Base-by-base conservation (phyloP, 2,888 invertebrate genomes). In the Ochropleura plecta region DNA sequence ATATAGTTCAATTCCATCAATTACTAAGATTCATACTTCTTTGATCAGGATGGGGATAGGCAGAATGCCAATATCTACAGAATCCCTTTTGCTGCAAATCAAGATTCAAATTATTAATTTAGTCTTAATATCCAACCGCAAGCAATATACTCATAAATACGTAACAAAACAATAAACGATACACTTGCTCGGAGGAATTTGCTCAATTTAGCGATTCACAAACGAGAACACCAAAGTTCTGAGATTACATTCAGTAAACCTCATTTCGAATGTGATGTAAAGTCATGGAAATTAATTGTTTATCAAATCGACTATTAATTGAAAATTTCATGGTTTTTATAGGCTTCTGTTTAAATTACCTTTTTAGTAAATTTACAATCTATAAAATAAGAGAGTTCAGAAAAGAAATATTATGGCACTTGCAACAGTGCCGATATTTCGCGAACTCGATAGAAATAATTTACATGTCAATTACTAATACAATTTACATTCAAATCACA, bases 191-290 rank as follows among this genome's bases (percentile, higher is more conserved):
- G 59, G 49, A 79, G 81, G 83, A 83, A 81, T 83, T 66, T 69
- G 49, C 73, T 69, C 62, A 81, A 77, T 79, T 82, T 48, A 69
- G 62, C 70, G 70, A 79, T 83, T 82, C 77, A 78, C 72, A 86
- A 78, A 76, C 73, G 69, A 6, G 63, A 73, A 55, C 73, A 73
- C 65, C 62, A 55, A 68, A 82, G 63, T 70, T 74, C 49, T 53
- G 66, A 71, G 76, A 87, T 83, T 69, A 83, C 73, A 78, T 76
- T 79, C 73, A 72, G 75, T 80, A 69, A 76, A 79, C 66, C 76
- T 71, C 74, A 68, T 79, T 72, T 68, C 77, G 55, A 79, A 83
- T 73, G 63, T 71, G 85, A 78, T 73, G 70, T 80, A 62, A 44
- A 44, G 62, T 44, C 62, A 62, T 44, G 44, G 62, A 62, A 44